Evolutionary conservation across 1,140 invertebrate genomes (phyloP).

Genomic region (Cheumatopsyche charites): DNA sequence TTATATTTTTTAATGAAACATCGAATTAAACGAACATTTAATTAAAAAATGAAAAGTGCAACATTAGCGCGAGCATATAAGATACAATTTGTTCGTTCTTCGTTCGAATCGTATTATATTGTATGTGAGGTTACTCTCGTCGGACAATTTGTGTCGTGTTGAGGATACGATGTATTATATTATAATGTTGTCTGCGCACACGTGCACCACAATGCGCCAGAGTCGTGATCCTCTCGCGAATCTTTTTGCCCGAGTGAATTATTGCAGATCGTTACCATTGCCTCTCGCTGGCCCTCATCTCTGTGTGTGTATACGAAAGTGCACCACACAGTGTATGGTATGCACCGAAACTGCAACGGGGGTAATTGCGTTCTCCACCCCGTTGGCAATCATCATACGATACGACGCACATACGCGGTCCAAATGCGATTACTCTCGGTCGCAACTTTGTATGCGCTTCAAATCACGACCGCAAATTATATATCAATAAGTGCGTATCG

Average conservation of each 20-base stretch:
- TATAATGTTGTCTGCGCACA: constrained; percentile 17
- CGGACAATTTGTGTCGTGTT: not conserved
- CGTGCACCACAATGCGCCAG: constrained; percentile 34
- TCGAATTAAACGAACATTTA: no score
- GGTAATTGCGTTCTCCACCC: constrained; percentile 2
- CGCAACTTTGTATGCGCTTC: no score
- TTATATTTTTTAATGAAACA: no score
- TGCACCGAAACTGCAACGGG: constrained; percentile 25
- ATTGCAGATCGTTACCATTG: constrained; percentile 39
- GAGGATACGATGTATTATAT: not conserved
- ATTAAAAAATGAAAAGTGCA: no score
- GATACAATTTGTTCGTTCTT: no score
- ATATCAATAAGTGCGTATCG: not conserved
- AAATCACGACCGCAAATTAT: not conserved
- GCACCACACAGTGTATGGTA: no score
- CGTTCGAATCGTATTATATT: not conserved
- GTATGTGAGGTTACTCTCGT: not conserved
- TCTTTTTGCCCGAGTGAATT: constrained; percentile 37
- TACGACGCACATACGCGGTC: no score
- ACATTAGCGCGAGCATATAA: no score
- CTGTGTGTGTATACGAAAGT: no score
- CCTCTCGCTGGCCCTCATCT: constrained; percentile 8
- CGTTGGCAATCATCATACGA: not conserved
- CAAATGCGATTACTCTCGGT: no score
- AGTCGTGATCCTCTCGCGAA: constrained; percentile 38